Conservation (phyloP, 2,797 vertebrate genomes). For the Clangula hyemalis region DNA sequence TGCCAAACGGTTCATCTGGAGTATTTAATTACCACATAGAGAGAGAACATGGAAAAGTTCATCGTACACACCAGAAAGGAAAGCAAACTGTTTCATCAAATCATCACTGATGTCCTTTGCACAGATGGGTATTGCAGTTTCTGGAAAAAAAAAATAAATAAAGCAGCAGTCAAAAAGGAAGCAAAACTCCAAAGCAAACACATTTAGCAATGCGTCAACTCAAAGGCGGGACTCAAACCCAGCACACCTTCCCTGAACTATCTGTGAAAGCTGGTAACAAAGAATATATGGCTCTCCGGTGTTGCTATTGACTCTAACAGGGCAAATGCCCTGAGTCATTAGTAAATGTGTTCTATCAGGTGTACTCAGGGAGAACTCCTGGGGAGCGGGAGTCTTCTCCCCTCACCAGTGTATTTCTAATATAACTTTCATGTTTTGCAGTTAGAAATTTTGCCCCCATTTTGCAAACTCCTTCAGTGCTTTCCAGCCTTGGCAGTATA, state of each 20-base stretch:
- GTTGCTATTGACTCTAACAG: background rate
- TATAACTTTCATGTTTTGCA: accelerated
- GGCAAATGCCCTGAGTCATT: background rate
- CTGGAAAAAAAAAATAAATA: slow-evolving; percentile 69
- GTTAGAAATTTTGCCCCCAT: background rate
- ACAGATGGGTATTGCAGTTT: slow-evolving; percentile 81
- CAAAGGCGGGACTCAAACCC: background rate
- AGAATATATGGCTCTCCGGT: accelerated
- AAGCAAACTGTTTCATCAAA: slow-evolving; percentile 93
- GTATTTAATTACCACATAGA: slow-evolving; percentile 38
- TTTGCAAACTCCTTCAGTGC: background rate
- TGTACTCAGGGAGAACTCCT: background rate
- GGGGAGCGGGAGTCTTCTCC: background rate
- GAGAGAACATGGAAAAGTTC: background rate
- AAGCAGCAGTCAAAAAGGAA: background rate
- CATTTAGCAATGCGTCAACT: accelerated
- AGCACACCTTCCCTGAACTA: background rate
- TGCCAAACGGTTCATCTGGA: slow-evolving; percentile 43
- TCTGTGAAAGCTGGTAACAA: background rate
- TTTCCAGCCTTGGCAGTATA: background rate
- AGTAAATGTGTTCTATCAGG: background rate
- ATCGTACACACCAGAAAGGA: slow-evolving; percentile 88
- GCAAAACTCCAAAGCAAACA: background rate
- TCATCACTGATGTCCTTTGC: slow-evolving; percentile 90
- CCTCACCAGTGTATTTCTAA: accelerated